A percentile compares a stretch with the other conserved stretches of the same genome.
These are phyloP conservation scores for Ormyrus pomaceus DNA, from an alignment of 2,888 invertebrate species.

Conservation along the genomic window DNA sequence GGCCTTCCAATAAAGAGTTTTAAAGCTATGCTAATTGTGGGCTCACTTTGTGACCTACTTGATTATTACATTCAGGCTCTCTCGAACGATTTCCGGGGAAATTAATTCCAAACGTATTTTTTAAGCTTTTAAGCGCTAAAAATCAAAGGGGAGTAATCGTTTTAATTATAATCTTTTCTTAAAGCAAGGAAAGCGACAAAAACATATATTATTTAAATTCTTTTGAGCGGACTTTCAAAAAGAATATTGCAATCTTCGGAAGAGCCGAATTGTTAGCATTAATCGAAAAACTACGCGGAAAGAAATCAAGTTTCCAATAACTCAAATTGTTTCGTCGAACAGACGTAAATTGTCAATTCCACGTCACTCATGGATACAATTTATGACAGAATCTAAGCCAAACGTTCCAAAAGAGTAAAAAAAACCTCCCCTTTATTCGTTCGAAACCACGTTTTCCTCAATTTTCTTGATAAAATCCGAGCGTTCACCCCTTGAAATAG, in stretches of 20 bases:
- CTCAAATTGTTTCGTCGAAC: conserved; percentile 9
- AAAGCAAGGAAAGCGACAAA: too few relatives aligned
- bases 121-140: neutral
- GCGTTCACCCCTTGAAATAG: too few relatives aligned
- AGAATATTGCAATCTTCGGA: neutral
- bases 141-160: neutral
- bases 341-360: conserved; percentile 25
- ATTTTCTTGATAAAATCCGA: too few relatives aligned
- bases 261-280: neutral
- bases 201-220: too few relatives aligned
- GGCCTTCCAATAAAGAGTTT: conserved; percentile 26
- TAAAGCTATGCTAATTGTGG: conserved; percentile 40
- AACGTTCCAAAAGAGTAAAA: neutral
- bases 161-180: neutral
- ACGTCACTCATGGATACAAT: neutral
- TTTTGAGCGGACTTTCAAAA: neutral
- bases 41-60: conserved; percentile 41
- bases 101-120: conserved; percentile 30
- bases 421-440: too few relatives aligned
- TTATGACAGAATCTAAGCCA: neutral
- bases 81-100: conserved; percentile 21
- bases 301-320: conserved; percentile 8
- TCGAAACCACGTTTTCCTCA: too few relatives aligned
- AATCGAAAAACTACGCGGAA: neutral
- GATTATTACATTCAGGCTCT: conserved; percentile 33